These are phyloP conservation scores for Botrylloides violaceus DNA, from an alignment of 23 tunicate genomes.

Conservation along the genomic window DNA sequence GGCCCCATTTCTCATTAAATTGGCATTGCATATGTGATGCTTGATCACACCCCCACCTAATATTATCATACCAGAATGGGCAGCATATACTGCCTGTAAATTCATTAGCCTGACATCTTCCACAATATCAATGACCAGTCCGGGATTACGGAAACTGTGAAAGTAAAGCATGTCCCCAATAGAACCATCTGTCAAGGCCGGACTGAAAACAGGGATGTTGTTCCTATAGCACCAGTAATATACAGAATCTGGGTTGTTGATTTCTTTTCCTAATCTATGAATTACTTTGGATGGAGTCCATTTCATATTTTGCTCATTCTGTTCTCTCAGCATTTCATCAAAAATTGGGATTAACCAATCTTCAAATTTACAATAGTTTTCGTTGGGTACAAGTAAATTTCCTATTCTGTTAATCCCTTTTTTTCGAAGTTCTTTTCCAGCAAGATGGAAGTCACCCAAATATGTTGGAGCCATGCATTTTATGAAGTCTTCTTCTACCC, in stretches of 20 bases:
- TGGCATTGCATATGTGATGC: constrained; percentile 97
- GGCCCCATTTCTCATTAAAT: constrained; percentile 95
- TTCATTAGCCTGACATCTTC: constrained; percentile 86
- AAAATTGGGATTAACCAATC: constrained; percentile 91
- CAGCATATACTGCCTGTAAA: constrained; percentile 77
- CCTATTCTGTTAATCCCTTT: constrained; percentile 94
- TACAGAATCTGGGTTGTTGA: constrained; percentile 67
- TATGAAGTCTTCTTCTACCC: constrained; percentile 91
- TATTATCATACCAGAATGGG: constrained; percentile 90
- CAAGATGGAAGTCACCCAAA: constrained; percentile 62
- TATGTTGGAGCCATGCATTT: constrained; percentile 93
- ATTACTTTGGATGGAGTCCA: constrained; percentile 95
- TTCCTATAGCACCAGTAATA: constrained; percentile 98
- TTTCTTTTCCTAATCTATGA: constrained; percentile 83
- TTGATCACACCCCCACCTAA: constrained; percentile 90
- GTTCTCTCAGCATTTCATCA: constrained; percentile 85
- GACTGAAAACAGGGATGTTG: constrained; percentile 91
- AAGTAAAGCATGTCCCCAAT: constrained; percentile 94
- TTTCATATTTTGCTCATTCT: constrained; percentile 48
- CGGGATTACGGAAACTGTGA: constrained; percentile 75
- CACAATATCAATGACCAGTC: constrained; percentile 73
- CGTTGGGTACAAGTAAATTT: constrained; percentile 87
- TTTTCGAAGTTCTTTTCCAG: constrained; percentile 58
- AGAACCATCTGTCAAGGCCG: constrained; percentile 95
- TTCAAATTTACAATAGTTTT: constrained; percentile 86